Conservation (phyloP, 1,140 invertebrate genomes). For the Diplogasteroides magnus region DNA sequence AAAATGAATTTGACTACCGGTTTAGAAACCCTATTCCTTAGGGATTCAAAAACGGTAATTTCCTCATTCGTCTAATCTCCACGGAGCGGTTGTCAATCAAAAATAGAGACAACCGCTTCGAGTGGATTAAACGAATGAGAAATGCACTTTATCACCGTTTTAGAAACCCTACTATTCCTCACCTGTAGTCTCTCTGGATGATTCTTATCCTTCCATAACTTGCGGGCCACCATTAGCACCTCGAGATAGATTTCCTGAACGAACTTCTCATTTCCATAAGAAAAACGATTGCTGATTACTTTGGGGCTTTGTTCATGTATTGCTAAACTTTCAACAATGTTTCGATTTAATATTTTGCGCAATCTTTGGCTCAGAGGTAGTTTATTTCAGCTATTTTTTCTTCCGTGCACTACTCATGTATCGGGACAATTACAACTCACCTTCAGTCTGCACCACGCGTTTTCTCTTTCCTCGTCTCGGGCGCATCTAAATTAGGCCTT, state of each 20-base stretch:
- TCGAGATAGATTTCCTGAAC: conserved; percentile 26
- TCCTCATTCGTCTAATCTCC: too few relatives aligned
- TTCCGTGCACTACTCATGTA: too few relatives aligned
- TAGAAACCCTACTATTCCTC: too few relatives aligned
- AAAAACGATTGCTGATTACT: neutral
- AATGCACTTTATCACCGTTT: too few relatives aligned
- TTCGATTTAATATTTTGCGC: neutral
- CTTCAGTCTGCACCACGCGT: conserved; percentile 22
- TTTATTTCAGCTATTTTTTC: too few relatives aligned
- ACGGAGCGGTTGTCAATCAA: too few relatives aligned
- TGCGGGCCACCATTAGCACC: conserved; percentile 12
- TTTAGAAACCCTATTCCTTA: too few relatives aligned
- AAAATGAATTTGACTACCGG: too few relatives aligned
- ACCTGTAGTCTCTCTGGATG: conserved; percentile 10
- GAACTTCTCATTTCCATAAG: neutral
- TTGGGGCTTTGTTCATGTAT: neutral
- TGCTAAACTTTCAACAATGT: neutral
- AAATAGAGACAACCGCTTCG: too few relatives aligned
- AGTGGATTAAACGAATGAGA: too few relatives aligned
- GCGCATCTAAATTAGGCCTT: too few relatives aligned
- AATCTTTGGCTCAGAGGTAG: neutral
- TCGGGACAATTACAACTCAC: neutral
- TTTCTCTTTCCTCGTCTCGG: conserved; percentile 21
- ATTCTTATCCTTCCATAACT: conserved; percentile 31
- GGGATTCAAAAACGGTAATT: too few relatives aligned